A percentile compares a stretch with the other conserved stretches of the same genome.
Evolutionary conservation across 2,797 vertebrate genomes (phyloP).

Genomic region (Yasuhikotakia modesta): DNA sequence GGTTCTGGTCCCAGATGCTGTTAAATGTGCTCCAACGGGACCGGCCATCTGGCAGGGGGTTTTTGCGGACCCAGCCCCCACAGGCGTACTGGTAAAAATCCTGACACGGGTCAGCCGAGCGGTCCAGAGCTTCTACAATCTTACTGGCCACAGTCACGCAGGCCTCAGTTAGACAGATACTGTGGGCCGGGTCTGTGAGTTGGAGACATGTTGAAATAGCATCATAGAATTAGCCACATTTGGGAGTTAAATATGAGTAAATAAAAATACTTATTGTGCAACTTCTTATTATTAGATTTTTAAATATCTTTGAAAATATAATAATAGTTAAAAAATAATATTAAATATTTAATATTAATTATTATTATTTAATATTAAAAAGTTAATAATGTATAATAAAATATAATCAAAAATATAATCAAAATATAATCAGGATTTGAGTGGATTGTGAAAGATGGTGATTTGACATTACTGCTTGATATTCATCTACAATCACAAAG

Average conservation of each 20-base stretch:
- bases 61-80: conserved; percentile 93
- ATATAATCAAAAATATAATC: no score
- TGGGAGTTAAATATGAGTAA: background rate
- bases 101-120: conserved; percentile 84
- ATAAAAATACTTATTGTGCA: background rate
- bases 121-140: conserved; percentile 92
- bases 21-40: conserved; percentile 98
- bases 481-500: background rate
- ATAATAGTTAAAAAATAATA: no score
- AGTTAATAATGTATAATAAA: no score
- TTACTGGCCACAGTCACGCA: conserved; percentile 92
- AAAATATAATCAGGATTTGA: no score
- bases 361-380: no score
- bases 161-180: conserved; percentile 87
- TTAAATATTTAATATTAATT: no score
- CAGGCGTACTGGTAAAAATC: conserved; percentile 97
- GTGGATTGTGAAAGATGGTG: background rate
- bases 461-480: background rate
- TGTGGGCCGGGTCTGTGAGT: conserved; percentile 80
- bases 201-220: background rate
- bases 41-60: conserved; percentile 89
- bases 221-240: background rate
- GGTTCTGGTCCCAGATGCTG: conserved; percentile 98
- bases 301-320: no score
- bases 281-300: no score